These are phyloP conservation scores for Psophia crepitans DNA, from an alignment of 2,113 vertebrate genomes.

Conservation along the genomic window DNA sequence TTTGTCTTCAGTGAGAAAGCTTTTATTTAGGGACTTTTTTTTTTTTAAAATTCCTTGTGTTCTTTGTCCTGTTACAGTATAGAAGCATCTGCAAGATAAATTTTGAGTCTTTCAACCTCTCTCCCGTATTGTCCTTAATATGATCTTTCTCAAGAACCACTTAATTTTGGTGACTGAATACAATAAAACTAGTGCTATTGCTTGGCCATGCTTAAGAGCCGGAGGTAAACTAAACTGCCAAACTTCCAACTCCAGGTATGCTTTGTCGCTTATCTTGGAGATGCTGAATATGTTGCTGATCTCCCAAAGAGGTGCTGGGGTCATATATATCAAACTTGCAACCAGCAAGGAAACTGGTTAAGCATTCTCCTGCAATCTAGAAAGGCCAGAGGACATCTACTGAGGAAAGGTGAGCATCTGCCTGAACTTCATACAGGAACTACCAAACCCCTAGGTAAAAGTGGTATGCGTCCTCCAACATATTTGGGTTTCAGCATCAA, in stretches of 20 bases:
- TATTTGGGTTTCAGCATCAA: background rate
- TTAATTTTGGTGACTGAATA: background rate
- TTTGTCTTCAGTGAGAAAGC: background rate
- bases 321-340: background rate
- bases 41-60: background rate
- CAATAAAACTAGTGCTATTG: background rate
- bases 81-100: background rate
- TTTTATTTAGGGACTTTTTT: background rate
- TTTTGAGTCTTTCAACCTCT: background rate
- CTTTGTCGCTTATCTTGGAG: background rate
- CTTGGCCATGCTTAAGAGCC: background rate
- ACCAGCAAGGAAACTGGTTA: background rate
- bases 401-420: background rate
- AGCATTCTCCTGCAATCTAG: background rate
- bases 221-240: background rate
- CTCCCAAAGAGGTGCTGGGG: background rate
- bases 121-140: background rate
- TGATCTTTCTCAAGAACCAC: background rate
- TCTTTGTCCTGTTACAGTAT: background rate
- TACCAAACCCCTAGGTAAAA: background rate
- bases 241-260: background rate
- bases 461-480: fast-evolving
- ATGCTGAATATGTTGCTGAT: background rate
- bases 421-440: background rate
- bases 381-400: background rate